These are phyloP conservation scores for Vireo altiloquus DNA, from an alignment of 2,113 vertebrate species.

Conservation along the genomic window DNA sequence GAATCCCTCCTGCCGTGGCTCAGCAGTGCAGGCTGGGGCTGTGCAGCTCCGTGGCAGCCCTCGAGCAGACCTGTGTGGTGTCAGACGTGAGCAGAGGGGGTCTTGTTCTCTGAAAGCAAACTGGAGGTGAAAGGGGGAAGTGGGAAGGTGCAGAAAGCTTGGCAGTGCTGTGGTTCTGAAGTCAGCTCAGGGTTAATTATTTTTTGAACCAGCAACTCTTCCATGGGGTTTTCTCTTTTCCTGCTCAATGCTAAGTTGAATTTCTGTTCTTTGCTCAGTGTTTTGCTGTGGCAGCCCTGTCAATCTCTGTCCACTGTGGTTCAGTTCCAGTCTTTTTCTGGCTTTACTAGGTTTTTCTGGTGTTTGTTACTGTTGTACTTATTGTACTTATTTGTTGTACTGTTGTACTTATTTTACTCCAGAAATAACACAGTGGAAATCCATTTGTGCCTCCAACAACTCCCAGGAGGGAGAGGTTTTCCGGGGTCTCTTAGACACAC, in stretches of 20 bases:
- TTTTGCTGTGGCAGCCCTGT: neutral
- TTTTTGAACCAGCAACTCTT: neutral
- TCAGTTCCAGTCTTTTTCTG: neutral
- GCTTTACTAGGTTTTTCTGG: neutral
- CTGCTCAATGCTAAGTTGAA: neutral
- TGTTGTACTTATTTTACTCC: neutral
- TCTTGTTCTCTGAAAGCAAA: neutral
- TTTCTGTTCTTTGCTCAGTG: neutral
- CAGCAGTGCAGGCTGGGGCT: neutral
- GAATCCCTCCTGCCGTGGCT: rapidly evolving
- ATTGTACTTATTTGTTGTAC: too few relatives aligned
- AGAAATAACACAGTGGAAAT: neutral
- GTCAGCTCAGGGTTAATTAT: neutral
- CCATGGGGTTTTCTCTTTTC: neutral
- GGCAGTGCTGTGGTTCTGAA: neutral
- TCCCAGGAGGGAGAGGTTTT: neutral
- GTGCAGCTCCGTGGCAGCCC: neutral
- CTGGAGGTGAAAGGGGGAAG: neutral
- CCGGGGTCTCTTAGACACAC: neutral
- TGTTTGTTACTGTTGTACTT: neutral
- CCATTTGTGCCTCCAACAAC: neutral
- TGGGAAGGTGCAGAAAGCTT: neutral
- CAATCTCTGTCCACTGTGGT: neutral
- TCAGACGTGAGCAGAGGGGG: too few relatives aligned
- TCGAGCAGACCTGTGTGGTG: rapidly evolving